Percentiles rank a stretch among this genome's conserved stretches.
phyloP scores from a whole-genome alignment of 2,113 vertebrate species.

The Hydrolagus affinis region DNA sequence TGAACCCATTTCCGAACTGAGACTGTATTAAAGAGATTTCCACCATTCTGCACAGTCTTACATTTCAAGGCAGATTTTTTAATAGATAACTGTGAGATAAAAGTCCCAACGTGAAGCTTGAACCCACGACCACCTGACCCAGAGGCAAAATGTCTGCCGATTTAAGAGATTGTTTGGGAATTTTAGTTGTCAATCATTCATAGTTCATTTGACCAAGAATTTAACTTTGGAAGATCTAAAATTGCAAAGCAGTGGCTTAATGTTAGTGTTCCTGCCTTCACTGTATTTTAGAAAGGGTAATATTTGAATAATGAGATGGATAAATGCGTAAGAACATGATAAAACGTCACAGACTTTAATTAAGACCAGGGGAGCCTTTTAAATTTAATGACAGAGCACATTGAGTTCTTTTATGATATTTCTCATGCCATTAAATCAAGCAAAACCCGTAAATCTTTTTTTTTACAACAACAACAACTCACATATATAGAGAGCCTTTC shows the following conservation, averaged over 20 bases:
- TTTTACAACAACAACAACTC: no score
- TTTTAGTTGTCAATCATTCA: slow-evolving; percentile 18
- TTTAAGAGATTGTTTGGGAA: background rate
- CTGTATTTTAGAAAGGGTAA: slow-evolving; percentile 15
- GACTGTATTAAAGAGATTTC: no score
- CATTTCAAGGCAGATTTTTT: no score
- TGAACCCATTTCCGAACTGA: no score
- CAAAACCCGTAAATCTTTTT: background rate
- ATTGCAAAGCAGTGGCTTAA: slow-evolving; percentile 8
- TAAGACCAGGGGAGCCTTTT: background rate
- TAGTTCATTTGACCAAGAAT: background rate
- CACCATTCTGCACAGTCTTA: no score
- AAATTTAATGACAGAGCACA: background rate
- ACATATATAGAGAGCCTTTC: no score
- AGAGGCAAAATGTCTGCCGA: no score
- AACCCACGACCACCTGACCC: no score
- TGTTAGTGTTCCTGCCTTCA: background rate
- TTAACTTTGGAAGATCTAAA: slow-evolving; percentile 20
- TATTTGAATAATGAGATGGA: slow-evolving; percentile 7
- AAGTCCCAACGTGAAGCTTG: no score
- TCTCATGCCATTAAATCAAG: background rate
- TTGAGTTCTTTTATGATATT: background rate
- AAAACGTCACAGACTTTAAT: slow-evolving; percentile 16
- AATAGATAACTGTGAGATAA: no score
- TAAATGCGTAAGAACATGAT: background rate